A percentile compares a stretch with the other conserved stretches of the same genome.
These are phyloP conservation scores for Glaucopsyche alexis DNA, from an alignment of 2,888 invertebrate species.

Conservation along the genomic window DNA sequence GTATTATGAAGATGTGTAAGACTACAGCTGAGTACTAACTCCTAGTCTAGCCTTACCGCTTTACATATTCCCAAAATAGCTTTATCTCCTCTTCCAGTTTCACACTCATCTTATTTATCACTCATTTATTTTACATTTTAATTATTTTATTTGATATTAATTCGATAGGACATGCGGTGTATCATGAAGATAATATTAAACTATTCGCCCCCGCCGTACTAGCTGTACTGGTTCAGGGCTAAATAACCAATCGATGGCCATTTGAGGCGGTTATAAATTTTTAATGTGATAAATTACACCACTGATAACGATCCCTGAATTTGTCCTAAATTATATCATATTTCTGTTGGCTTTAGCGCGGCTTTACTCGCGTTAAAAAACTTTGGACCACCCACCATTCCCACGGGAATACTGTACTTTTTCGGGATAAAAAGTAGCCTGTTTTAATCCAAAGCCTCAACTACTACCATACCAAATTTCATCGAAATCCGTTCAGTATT, in stretches of 20 bases:
- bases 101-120: conserved; percentile 49
- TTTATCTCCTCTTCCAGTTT: conserved; percentile 64
- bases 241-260: conserved; percentile 63
- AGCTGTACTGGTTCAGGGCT: conserved; percentile 64
- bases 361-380: no score
- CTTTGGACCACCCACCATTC: no score
- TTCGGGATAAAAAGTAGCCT: no score
- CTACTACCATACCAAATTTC: no score
- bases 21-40: background rate
- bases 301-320: background rate
- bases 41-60: conserved; percentile 57
- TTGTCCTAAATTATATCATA: background rate
- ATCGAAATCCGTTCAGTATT: no score
- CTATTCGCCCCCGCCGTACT: conserved; percentile 39
- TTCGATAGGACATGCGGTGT: conserved; percentile 27
- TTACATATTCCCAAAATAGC: conserved; percentile 73
- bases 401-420: no score
- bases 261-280: conserved; percentile 38
- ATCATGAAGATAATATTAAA: conserved; percentile 14
- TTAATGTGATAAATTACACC: conserved; percentile 24
- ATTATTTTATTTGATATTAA: background rate
- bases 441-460: no score
- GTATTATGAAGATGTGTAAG: background rate
- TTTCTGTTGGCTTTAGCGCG: no score
- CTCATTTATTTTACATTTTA: background rate